Percentiles rank a stretch among this genome's conserved stretches.
Conservation (phyloP, 2,888 invertebrate species). For the Diadromus collaris region DNA sequence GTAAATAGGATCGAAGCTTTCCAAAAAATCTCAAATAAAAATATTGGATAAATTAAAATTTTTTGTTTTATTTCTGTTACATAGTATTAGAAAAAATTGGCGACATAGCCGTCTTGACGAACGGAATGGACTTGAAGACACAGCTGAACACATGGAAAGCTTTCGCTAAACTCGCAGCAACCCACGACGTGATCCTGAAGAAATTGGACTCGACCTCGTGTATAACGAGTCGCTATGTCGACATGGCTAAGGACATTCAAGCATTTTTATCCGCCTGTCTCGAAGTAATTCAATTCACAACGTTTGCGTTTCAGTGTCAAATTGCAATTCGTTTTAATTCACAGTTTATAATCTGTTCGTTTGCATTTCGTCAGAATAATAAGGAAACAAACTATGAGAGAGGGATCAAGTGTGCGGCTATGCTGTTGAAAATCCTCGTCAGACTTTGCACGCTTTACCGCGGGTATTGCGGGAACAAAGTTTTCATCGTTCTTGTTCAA, state of each 20-base stretch:
- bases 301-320: background rate
- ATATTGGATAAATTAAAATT: constrained; percentile 30
- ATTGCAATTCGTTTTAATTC: constrained; percentile 12
- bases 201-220: constrained; percentile 37
- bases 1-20: background rate
- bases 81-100: constrained; percentile 71
- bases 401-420: constrained; percentile 66
- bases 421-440: constrained; percentile 72
- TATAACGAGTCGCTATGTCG: constrained; percentile 46
- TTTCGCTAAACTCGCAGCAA: constrained; percentile 71
- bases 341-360: constrained; percentile 24
- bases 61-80: constrained; percentile 42
- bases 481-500: constrained; percentile 63
- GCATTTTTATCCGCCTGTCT: constrained; percentile 42
- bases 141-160: constrained; percentile 73
- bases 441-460: constrained; percentile 70
- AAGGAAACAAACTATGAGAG: constrained; percentile 66
- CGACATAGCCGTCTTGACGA: constrained; percentile 67
- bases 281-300: constrained; percentile 39
- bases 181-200: constrained; percentile 47
- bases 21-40: background rate
- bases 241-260: constrained; percentile 46
- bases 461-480: constrained; percentile 64
- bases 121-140: constrained; percentile 72
- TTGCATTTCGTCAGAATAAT: constrained; percentile 62